Base-by-base conservation (phyloP, 1,140 invertebrate genomes). In the Drosophila aff. region DNA sequence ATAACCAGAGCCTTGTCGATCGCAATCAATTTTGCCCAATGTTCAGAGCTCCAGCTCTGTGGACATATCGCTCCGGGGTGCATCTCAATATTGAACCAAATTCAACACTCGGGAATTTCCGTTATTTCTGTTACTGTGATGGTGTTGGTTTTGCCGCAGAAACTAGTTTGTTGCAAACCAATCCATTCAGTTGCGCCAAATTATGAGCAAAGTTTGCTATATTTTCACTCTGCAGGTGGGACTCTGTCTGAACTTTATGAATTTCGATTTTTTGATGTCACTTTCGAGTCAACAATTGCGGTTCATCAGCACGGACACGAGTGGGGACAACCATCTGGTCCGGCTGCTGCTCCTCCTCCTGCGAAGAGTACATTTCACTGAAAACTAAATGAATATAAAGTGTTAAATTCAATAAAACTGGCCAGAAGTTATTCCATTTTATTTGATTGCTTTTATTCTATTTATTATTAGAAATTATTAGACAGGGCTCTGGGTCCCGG, bases 361-460 rank as follows among this genome's bases (percentile, higher is more conserved):
- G 2, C 7, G 0, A 28, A 28, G 26, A 28, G 26, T 1, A 28
- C 0, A 31, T 31, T 31, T 28, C 28, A 10, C 33, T 26, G 4
- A 49, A 49, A 49, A 49, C 23, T 26, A 16, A 7, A 26, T 28
- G 6, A 7, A 50, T 13, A 11, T 50, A 5, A 4, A 49, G 47
- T 50, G 16, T 28, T 59, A 11, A 46, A 66, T 75, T 58, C 33
- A 74, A 74, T 69, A 36, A 43, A 40, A 33, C 26, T 50, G 68
- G 16, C 40, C 33, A 44, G 26, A 47, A 79, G 47, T 46, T 67
- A 52, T 67, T 52, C 36, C 53, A 53, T 69, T 76, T 50, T 38
- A 50, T 76, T 69, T 71, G 18, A 81, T 76, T 44, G 64, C 55
- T 16, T 71, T 71, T 76, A 61, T 64, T 81, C 59, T 40, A 68